Base-by-base conservation (phyloP, 2,113 vertebrate genomes). In the Setophaga kirtlandii region DNA sequence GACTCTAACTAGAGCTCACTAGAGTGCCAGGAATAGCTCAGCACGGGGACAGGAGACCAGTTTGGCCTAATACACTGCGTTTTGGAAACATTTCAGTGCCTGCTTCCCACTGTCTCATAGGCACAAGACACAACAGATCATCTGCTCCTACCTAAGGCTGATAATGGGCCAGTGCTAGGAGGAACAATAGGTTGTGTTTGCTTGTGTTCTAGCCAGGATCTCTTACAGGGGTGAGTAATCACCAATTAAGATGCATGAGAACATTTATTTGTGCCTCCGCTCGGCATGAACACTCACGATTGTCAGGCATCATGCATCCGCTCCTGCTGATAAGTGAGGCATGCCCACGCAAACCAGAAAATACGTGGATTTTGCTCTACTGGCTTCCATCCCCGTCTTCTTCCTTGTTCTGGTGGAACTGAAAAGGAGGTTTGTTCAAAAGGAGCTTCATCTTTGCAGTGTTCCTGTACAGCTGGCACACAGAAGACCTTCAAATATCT, bases 1-100 rank as follows among this genome's bases (percentile, higher is more conserved):
- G 70, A 53, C 9, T 18, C 14, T 62, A 69, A 30, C 41, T 25
- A 22, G 14, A 0, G 0, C n/a, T 52, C 68, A 16, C 6, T 9
- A 15, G 22, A 59, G n/a, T 20, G 33, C 59, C 55, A 69, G 50
- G 64, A 81, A 68, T 68, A 2, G 0, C 15, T 47, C 2, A 10
- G 30, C 58, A 47, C 3, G 9, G 30, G 20, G 6, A 49, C 44
- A 73, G 82, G 44, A 50, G 6, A 35, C 11, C 14, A 21, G 0
- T 76, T 39, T 19, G 9, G 12, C 30, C 47, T 73, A 44, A 42
- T 35, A 12, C 23, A 27, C 13, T 44, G 27, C 27, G 21, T 27
- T 60, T 49, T 12, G 28, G 55, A 55, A 91, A 53, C 16, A 53
- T 37, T 88, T 65, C 42, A 49, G 39, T 35, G 37, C 24, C 25